These are phyloP conservation scores for Hassar affinis DNA, from an alignment of 2,113 vertebrate species.

Conservation along the genomic window DNA sequence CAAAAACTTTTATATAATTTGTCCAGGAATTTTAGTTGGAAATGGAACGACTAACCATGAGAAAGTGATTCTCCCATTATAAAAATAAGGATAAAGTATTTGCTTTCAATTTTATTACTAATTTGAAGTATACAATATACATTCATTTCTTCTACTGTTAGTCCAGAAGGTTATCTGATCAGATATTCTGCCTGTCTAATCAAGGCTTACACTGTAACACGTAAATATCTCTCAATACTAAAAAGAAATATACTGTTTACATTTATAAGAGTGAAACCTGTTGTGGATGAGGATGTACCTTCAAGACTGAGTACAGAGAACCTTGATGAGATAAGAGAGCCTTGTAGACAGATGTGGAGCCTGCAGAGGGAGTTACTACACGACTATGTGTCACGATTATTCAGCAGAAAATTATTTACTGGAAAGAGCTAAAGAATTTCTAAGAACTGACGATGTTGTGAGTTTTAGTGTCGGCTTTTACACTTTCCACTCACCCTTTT, in stretches of 20 bases:
- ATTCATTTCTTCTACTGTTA: neutral
- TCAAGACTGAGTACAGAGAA: neutral
- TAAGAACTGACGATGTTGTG: neutral
- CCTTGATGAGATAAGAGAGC: neutral
- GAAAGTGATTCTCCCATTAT: neutral
- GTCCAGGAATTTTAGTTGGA: too few species aligned
- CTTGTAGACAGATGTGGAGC: conserved; percentile 29
- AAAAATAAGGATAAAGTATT: neutral
- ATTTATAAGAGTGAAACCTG: conserved; percentile 3
- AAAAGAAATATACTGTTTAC: fast-evolving
- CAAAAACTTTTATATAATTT: neutral
- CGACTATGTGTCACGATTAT: neutral
- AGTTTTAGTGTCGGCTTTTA: neutral
- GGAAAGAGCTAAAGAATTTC: neutral
- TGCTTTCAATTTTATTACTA: neutral
- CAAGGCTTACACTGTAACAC: neutral
- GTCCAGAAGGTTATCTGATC: neutral
- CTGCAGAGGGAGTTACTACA: conserved; percentile 19
- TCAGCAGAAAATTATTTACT: neutral
- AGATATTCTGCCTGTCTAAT: neutral
- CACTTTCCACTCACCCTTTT: neutral
- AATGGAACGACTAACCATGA: neutral
- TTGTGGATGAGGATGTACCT: neutral
- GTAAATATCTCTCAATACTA: neutral
- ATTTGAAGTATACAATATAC: neutral